phyloP scores from a whole-genome alignment of 2,113 vertebrate species.

The Poeciliopsis occidentalis region DNA sequence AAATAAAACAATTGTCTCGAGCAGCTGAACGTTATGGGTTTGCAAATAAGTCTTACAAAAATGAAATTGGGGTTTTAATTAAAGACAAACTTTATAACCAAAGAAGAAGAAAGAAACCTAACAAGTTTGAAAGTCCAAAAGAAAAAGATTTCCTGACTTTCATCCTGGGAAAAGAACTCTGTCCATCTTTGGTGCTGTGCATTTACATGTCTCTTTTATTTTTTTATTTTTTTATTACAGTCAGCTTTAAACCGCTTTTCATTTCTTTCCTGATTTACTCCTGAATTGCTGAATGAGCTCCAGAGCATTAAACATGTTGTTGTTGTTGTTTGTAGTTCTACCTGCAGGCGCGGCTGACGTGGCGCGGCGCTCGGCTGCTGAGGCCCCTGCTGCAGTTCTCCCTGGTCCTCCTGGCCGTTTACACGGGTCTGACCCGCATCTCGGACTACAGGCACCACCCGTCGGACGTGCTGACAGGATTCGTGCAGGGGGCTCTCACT shows the following conservation, averaged over 20 bases:
- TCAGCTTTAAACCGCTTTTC: neutral
- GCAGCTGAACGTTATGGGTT: neutral
- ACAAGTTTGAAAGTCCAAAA: neutral
- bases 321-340: conserved; percentile 78
- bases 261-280: neutral
- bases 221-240: neutral
- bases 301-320: neutral
- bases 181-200: too few species aligned
- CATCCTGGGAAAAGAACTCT: neutral
- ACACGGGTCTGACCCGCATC: conserved; percentile 80
- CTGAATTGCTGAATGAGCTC: neutral
- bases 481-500: conserved; percentile 81
- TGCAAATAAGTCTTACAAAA: neutral
- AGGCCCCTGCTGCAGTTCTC: conserved; percentile 80
- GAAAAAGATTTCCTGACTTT: neutral
- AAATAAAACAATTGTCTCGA: neutral
- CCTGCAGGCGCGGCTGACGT: conserved; percentile 79
- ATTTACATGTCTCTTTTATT: neutral
- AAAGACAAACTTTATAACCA: too few species aligned
- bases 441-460: conserved; percentile 83
- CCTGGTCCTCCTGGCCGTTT: conserved; percentile 79
- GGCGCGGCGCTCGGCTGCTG: conserved; percentile 77
- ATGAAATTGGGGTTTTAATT: too few species aligned
- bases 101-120: neutral
- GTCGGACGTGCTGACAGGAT: conserved; percentile 76